Base-by-base conservation (phyloP, 2,888 invertebrate species). In the Nowickia ferox region DNA sequence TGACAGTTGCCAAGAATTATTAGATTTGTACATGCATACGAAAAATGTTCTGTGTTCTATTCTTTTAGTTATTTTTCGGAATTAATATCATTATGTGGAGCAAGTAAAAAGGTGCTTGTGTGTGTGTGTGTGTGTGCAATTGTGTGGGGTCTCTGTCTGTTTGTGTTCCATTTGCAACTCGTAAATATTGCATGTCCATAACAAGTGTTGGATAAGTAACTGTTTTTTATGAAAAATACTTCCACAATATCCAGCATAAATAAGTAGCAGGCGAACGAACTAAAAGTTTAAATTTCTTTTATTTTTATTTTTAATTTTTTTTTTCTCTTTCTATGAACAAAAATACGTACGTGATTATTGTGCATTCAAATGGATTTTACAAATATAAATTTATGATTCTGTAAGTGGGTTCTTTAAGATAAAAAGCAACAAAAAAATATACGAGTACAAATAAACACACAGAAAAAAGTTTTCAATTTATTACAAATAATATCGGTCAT, bases 1-100 rank as follows among this genome's bases (percentile, higher is more conserved):
- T 88, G 88, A 88, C 88, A 88, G 88, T 87, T 87, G 83, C 74
- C 55, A 87, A 88, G 89, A 89, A 88, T 89, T 89, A 89, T 89
- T 88, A 89, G 88, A 88, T 87, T 81, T 85, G 88, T 87, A 88
- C 89, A 89, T 89, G 89, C 86, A 88, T 78, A 71, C 76, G 78
- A 74, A 85, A 80, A 46, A 17, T 61, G 42, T 40, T 53, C 66
- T 65, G 17, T 66, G 9, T 69, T 42, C 38, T 55, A 66, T 74
- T 76, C 30, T 69, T 61, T 71, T 63, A 9, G 30, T 65, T 65
- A 42, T 81, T 78, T 82, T 42, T 82, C n/a, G 46, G 74, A 79
- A 79, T 71, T 75, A 75, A 83, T 75, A 76, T 79, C 71, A 86
- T 86, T 86, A 83, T 75, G 44, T 53, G 46, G 19, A 66, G 75